Evolutionary conservation across 1,140 invertebrate species (phyloP), one percentile per base, ranked within the genome.

Genomic region (Eupeodes corollae): DNA sequence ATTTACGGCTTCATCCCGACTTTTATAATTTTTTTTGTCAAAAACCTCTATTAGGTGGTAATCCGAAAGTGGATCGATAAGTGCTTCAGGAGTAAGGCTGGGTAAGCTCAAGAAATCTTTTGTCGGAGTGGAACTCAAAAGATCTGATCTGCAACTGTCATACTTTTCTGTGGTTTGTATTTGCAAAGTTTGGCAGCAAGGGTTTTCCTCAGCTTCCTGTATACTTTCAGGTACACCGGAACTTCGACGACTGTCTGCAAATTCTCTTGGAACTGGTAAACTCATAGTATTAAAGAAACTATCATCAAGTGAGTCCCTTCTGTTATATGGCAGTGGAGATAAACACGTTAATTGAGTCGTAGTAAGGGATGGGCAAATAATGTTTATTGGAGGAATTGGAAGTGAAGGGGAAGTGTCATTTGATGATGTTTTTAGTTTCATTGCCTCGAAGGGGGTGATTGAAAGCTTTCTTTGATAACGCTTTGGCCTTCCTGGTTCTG

Each of bases 201-300:
- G 30, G 6, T 56, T 54, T 43, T 64, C 66, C 45, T 68, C 65
- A 14, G 63, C 49, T 49, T 68, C 66, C 44, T 67, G 55, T 38
- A 68, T 68, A 19, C 63, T 63, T 52, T 79, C 78, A 15, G 73
- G 73, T 11, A 77, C 73, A 41, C 79, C 79, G 2, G 78, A 80
- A 38, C 79, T 82, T 21, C 79, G 76, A 42, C 82, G 73, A 55
- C 82, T 75, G 51, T 86, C 83, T 6, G 83, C 84, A 62, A 86
- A 86, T 56, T 83, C 82, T 34, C 79, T 77, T 12, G 84, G 84
- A 21, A 82, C 84, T 2, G 84, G 84, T 13, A 68, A 46, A 53
- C 54, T 68, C 15, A 68, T 59, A 41, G 59, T 53, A 44, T 60
- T 75, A 13, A 75, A 62, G 49, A 76, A 68, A 47, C 71, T 72